phyloP scores from a whole-genome alignment of 2,797 vertebrate genomes.

The Dendrocincla fuliginosa region DNA sequence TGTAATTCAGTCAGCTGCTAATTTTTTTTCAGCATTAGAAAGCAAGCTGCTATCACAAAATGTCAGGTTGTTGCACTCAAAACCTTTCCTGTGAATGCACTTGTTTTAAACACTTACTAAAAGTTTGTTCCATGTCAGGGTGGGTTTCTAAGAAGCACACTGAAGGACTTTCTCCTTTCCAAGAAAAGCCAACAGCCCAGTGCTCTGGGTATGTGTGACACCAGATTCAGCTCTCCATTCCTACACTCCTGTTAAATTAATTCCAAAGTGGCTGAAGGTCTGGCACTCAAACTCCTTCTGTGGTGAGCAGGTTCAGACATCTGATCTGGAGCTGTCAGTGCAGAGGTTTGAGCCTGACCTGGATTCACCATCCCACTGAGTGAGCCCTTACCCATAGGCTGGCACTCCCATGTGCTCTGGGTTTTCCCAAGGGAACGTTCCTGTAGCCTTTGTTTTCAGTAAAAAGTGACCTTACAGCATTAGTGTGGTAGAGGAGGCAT shows the following conservation, averaged over 20 bases:
- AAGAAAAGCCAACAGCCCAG: not conserved
- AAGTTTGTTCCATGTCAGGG: not conserved
- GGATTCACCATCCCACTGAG: not conserved
- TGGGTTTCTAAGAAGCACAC: not conserved
- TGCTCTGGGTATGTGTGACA: too few species aligned
- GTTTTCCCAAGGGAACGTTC: not conserved
- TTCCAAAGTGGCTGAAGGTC: not conserved
- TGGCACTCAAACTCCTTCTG: not conserved
- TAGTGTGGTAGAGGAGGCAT: not conserved
- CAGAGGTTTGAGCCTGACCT: not conserved
- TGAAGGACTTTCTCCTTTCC: not conserved
- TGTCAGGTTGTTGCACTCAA: not conserved
- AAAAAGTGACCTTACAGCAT: not conserved
- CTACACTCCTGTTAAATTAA: not conserved
- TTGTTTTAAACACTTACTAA: not conserved
- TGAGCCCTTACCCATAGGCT: not conserved
- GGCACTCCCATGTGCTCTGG: fast-evolving
- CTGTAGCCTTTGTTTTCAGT: not conserved
- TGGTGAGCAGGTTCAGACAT: not conserved
- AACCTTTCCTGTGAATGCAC: not conserved
- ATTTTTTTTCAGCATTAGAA: not conserved
- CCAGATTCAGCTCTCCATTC: not conserved
- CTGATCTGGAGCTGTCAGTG: not conserved
- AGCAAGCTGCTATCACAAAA: not conserved
- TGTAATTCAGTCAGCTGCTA: not conserved